phyloP scores from a whole-genome alignment of 2,888 invertebrate species.

The Yponomeuta sedellus region DNA sequence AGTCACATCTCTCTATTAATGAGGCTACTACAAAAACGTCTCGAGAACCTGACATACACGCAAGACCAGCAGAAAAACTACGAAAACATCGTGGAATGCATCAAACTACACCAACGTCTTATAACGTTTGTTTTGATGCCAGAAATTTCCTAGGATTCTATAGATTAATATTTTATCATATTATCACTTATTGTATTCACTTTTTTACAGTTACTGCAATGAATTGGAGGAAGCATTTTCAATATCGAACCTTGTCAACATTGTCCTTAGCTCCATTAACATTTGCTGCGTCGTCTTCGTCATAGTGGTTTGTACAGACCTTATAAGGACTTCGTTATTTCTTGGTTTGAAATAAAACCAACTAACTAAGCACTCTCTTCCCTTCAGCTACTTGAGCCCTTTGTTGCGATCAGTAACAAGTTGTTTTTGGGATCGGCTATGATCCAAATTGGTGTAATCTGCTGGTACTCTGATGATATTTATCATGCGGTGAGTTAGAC shows the following conservation, averaged over 20 bases:
- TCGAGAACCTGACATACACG: constrained; percentile 39
- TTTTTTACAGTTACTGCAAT: constrained; percentile 54
- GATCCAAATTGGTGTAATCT: constrained; percentile 63
- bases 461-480: constrained; percentile 69
- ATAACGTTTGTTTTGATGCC: constrained; percentile 39
- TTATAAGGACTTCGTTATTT: not conserved
- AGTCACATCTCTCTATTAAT: constrained; percentile 60
- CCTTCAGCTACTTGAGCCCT: constrained; percentile 60
- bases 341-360: not conserved
- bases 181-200: constrained; percentile 19
- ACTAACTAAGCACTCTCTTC: not conserved
- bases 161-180: not conserved
- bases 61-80: constrained; percentile 45
- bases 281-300: constrained; percentile 67
- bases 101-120: constrained; percentile 61
- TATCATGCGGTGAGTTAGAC: constrained; percentile 51
- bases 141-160: not conserved
- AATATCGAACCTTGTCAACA: constrained; percentile 56
- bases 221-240: constrained; percentile 62
- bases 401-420: constrained; percentile 58
- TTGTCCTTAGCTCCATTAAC: constrained; percentile 61
- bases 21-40: constrained; percentile 47
- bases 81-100: constrained; percentile 46
- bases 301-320: constrained; percentile 48
- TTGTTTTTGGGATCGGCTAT: constrained; percentile 56